Evolutionary conservation across 2,888 invertebrate species (phyloP), one percentile per base, ranked within the genome.

Genomic region (Blastobasis lacticolella): DNA sequence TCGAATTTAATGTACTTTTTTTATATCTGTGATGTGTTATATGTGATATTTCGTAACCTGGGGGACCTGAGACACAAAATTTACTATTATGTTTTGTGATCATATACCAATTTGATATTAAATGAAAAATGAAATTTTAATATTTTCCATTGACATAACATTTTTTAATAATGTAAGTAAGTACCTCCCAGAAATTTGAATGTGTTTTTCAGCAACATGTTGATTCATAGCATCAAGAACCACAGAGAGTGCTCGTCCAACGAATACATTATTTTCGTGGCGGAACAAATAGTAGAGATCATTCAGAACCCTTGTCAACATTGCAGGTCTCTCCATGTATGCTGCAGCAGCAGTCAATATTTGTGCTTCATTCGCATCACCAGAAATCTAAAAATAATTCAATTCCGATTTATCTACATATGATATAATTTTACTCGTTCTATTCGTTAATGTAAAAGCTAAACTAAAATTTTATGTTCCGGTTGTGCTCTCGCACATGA

Each of bases 141-240:
- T n/a, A n/a, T n/a, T 41, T 9, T 7, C 4, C 41, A 41, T 7
- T 9, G n/a, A 9, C 41, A 41, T n/a, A 41, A 9, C 2, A 41
- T 41, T 41, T 10, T 10, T 1, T 45, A 45, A 7, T 36, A 49
- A 37, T 43, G 4, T 42, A 38, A 46, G 43, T 49, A 8, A 64
- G 61, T 80, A 95, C 95, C 95, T 95, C 78, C 95, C 95, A 49
- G 95, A 94, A 67, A 98, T 97, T 81, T 98, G 98, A 66, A 99
- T 95, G 66, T 96, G 95, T 71, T 95, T 95, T 64, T 97, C 95
- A 54, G 90, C 88, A 7, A 94, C 89, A 87, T 98, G 96, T 63
- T 93, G 90, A 63, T 94, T 94, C 97, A 99, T 97, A 0, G 96
- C 96, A 69, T 94, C 92, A 45, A 99, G 90, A 8, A 98, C 95